Conservation (phyloP, 2,797 vertebrate genomes). For the Lophotriccus pileatus region DNA sequence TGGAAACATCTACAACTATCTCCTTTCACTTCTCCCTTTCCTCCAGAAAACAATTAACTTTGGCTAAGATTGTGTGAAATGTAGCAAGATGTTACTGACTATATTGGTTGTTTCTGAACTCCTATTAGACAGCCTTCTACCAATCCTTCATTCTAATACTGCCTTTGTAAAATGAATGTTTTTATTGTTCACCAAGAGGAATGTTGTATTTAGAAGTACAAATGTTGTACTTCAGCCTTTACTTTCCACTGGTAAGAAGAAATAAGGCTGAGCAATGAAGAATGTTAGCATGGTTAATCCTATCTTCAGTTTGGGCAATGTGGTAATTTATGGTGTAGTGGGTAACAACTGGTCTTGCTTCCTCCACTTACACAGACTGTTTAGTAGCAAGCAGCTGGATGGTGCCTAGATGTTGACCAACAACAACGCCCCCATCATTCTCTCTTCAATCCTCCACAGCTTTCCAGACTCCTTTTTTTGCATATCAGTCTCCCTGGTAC, state of each 20-base stretch:
- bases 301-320: neutral
- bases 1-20: neutral
- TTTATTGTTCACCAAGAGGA: neutral
- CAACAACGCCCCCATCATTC: rapidly evolving
- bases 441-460: neutral
- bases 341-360: neutral
- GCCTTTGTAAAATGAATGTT: neutral
- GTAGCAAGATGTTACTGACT: neutral
- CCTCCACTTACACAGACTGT: neutral
- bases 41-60: neutral
- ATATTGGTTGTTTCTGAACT: neutral
- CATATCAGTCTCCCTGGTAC: neutral
- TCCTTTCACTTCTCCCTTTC: neutral
- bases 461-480: neutral
- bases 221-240: neutral
- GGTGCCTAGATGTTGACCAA: neutral
- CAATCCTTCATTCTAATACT: neutral
- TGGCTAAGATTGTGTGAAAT: neutral
- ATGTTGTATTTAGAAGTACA: neutral
- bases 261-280: neutral
- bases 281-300: neutral
- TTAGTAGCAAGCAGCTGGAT: neutral
- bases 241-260: neutral
- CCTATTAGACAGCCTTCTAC: neutral
- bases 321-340: neutral